Evolutionary conservation across 2,113 vertebrate species (phyloP).

Genomic region (Columba livia): DNA sequence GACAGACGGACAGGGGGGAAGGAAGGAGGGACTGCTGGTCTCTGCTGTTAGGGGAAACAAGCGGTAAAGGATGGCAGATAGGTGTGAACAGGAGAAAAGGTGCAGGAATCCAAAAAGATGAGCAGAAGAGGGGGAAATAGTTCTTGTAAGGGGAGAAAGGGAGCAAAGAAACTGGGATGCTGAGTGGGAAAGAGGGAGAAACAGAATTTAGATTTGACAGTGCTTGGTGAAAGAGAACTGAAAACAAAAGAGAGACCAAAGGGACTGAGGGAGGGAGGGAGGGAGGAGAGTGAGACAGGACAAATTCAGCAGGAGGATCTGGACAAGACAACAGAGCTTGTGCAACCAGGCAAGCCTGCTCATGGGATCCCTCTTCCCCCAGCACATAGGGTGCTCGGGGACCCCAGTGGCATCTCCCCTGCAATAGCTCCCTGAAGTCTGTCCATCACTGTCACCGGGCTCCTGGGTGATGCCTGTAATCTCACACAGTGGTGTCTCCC

Average conservation of each 20-base stretch:
- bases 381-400: neutral
- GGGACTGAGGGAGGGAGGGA: neutral
- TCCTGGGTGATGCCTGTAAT: neutral
- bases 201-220: neutral
- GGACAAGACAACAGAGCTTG: no score
- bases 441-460: no score
- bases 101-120: neutral
- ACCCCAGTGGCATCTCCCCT: rapidly evolving
- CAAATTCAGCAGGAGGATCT: neutral
- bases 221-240: no score
- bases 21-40: neutral
- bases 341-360: neutral
- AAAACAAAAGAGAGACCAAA: neutral
- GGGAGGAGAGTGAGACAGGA: neutral
- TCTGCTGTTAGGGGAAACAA: neutral
- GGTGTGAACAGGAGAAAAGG: neutral
- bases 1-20: neutral
- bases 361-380: no score
- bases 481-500: neutral
- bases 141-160: neutral
- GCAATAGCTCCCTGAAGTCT: neutral
- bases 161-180: neutral
- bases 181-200: neutral
- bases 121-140: neutral
- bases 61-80: neutral